phyloP scores from a whole-genome alignment of 2,888 invertebrate genomes.

The Synergus gifuensis region DNA sequence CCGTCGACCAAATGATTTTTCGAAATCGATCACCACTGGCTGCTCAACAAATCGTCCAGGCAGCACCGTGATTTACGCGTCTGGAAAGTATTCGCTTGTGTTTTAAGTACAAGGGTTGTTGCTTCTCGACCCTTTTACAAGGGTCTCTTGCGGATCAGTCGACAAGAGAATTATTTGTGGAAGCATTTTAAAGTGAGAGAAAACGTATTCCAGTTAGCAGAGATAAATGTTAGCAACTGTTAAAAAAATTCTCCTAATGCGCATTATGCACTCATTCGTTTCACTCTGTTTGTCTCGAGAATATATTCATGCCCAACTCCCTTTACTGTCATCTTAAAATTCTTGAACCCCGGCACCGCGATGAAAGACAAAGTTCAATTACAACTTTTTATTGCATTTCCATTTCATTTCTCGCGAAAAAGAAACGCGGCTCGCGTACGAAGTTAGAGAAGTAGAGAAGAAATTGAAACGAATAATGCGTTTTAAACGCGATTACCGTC shows the following conservation, averaged over 20 bases:
- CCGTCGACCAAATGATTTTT: conserved; percentile 40
- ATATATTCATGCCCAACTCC: background rate
- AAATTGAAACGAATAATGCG: conserved; percentile 70
- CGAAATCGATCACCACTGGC: conserved; percentile 38
- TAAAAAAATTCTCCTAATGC: background rate
- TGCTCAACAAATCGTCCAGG: conserved; percentile 34
- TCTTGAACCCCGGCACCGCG: background rate
- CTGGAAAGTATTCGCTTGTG: conserved; percentile 26
- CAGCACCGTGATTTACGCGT: conserved; percentile 32
- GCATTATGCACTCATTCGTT: background rate
- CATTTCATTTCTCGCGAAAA: conserved; percentile 71
- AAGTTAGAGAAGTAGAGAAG: conserved; percentile 52
- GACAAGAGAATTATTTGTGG: background rate
- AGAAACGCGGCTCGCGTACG: conserved; percentile 59
- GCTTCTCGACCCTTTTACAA: conserved; percentile 32
- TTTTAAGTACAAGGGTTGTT: conserved; percentile 12
- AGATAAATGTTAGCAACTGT: too few relatives aligned
- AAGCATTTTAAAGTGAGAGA: background rate
- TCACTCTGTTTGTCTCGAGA: background rate
- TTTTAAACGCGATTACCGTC: conserved; percentile 69
- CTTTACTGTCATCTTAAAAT: background rate
- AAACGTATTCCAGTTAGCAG: background rate
- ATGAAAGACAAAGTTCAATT: conserved; percentile 63
- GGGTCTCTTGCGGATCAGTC: conserved; percentile 5
- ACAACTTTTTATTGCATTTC: conserved; percentile 76